phyloP scores from a whole-genome alignment of 2,888 invertebrate species.

The Cyclophora punctaria region DNA sequence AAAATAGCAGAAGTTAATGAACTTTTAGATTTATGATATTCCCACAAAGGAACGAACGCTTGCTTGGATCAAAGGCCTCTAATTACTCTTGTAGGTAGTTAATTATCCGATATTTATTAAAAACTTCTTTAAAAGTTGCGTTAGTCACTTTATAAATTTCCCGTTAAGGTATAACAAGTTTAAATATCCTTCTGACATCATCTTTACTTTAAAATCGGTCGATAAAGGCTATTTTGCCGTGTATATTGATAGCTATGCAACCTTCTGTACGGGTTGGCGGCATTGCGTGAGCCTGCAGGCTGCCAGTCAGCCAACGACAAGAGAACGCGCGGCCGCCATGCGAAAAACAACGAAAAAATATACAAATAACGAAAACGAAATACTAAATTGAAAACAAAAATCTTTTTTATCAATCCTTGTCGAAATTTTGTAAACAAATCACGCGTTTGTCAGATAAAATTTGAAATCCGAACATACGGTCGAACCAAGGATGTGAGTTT shows the following conservation, averaged over 20 bases:
- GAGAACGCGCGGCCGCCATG: constrained; percentile 67
- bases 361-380: constrained; percentile 53
- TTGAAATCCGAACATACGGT: constrained; percentile 28
- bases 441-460: constrained; percentile 19
- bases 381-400: constrained; percentile 28
- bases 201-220: constrained; percentile 13
- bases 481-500: constrained; percentile 56
- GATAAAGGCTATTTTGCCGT: constrained; percentile 6
- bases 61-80: neutral
- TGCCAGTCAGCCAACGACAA: constrained; percentile 39
- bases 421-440: constrained; percentile 12
- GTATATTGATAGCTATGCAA: constrained; percentile 25
- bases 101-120: neutral
- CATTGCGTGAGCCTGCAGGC: constrained; percentile 32
- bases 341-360: constrained; percentile 48
- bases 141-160: constrained; percentile 24
- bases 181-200: constrained; percentile 55
- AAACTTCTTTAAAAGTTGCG: constrained; percentile 1
- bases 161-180: constrained; percentile 45
- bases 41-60: neutral
- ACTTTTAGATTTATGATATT: neutral
- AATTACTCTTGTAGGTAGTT: too few species aligned
- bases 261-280: constrained; percentile 31
- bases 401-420: constrained; percentile 15
- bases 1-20: too few species aligned